phyloP scores from a whole-genome alignment of 2,888 invertebrate species.

The Fissipunctia ypsillon region DNA sequence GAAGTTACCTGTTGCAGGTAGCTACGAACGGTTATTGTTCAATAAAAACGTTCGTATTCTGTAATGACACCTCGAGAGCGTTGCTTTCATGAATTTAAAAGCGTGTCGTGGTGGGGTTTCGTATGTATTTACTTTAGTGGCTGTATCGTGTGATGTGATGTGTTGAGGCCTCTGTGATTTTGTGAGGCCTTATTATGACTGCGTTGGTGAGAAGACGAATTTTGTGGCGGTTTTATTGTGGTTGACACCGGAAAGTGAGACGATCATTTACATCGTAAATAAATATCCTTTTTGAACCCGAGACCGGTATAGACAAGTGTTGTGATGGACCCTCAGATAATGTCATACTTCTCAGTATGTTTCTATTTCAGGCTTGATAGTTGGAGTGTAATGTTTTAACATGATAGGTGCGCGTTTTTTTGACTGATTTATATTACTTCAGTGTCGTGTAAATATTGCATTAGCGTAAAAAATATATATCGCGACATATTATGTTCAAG shows the following conservation, averaged over 20 bases:
- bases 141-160: conserved; percentile 28
- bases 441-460: not conserved
- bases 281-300: conserved; percentile 6
- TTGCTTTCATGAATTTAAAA: conserved; percentile 77
- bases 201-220: conserved; percentile 6
- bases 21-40: conserved; percentile 79
- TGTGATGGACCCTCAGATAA: not conserved
- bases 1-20: conserved; percentile 82
- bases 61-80: conserved; percentile 75
- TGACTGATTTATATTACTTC: not conserved
- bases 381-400: not conserved
- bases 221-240: conserved; percentile 35
- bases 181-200: conserved; percentile 7
- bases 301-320: not conserved
- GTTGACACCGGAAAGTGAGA: not conserved
- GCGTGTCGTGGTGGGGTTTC: conserved; percentile 51
- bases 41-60: conserved; percentile 82
- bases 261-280: conserved; percentile 34
- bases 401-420: too few species aligned
- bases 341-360: not conserved
- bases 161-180: conserved; percentile 23
- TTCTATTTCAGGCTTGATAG: not conserved
- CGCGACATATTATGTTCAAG: not conserved
- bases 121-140: conserved; percentile 55
- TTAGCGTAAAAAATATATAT: not conserved